Evolutionary conservation across 2,888 invertebrate genomes (phyloP), one percentile per base, ranked within the genome.

Genomic region (Microctonus aethiopoides): DNA sequence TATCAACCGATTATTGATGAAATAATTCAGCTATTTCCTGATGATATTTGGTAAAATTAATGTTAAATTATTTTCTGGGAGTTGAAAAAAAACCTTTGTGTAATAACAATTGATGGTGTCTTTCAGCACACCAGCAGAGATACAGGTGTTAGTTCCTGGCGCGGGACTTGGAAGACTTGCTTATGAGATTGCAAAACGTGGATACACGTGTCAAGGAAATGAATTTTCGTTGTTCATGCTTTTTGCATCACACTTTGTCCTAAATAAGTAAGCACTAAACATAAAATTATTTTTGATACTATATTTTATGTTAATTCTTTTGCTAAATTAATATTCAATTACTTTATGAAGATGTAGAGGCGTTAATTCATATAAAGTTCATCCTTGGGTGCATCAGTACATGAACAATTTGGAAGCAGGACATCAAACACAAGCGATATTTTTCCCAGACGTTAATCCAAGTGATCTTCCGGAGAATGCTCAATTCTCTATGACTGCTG

Each of bases 201-300:
- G 98, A 0, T 99, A 93, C 88, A 90, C 91, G 10, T 98, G 98
- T 80, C 96, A 98, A 87, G 99, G 98, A 75, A 99, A 99, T 85
- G 99, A 99, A 88, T 98, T 97, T 88, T 97, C 97, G 32, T 90
- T 98, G 46, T 98, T 97, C 86, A 99, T 99, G 99, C 88, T 99
- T 61, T 95, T 99, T 78, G 95, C 97, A 0, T 97, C 98, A 56
- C 96, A 97, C 88, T 99, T 97, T 86, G 93, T 99, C 69, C 89
- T 99, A 56, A 99, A 99, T 88, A 91, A 93, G 88, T 96, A 86
- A 85, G 86, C 72, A 51, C 20, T 32, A 32, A 34, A 29, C 16
- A 32, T 20, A 22, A 20, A 34, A 22, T 59, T 57, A 26, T 62
- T 60, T 26, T 54, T 62, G 22, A 68, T n/a, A 10, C 20, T 39